Conservation (phyloP, 2,113 vertebrate genomes). For the Hippocampus zosterae region DNA sequence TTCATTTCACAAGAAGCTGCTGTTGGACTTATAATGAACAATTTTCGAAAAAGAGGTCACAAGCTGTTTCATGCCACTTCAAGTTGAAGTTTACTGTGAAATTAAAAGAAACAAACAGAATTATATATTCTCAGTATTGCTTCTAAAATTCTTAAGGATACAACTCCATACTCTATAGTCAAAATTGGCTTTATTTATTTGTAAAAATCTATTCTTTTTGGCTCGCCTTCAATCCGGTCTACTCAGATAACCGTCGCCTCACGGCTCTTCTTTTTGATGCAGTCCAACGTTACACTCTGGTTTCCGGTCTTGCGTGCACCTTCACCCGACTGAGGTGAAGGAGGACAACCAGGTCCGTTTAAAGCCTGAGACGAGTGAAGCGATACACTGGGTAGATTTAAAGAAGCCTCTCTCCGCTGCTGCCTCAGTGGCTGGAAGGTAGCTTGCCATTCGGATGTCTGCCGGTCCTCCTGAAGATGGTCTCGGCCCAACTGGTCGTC, state of each 20-base stretch:
- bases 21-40: too few species aligned
- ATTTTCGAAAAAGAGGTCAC: too few species aligned
- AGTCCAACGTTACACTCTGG: conserved; percentile 74
- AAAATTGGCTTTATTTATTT: background rate
- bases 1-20: too few species aligned
- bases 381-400: conserved; percentile 35
- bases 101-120: too few species aligned
- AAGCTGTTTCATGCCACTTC: too few species aligned
- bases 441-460: conserved; percentile 21
- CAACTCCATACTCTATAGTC: too few species aligned
- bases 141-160: too few species aligned
- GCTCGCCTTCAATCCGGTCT: background rate
- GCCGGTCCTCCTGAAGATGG: conserved; percentile 30
- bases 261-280: conserved; percentile 78
- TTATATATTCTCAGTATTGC: too few species aligned
- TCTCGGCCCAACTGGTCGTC: conserved; percentile 18
- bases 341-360: conserved; percentile 15
- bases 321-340: conserved; percentile 49
- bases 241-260: conserved; percentile 80
- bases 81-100: too few species aligned
- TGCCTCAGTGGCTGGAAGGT: conserved; percentile 4
- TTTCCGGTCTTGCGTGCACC: conserved; percentile 61
- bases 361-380: conserved; percentile 36
- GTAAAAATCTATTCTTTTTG: background rate
- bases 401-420: conserved; percentile 47